Percentiles rank a stretch among this genome's conserved stretches.
Conservation (phyloP, 92 coral and sea anemone species). For the Epizoanthus fatuus region DNA sequence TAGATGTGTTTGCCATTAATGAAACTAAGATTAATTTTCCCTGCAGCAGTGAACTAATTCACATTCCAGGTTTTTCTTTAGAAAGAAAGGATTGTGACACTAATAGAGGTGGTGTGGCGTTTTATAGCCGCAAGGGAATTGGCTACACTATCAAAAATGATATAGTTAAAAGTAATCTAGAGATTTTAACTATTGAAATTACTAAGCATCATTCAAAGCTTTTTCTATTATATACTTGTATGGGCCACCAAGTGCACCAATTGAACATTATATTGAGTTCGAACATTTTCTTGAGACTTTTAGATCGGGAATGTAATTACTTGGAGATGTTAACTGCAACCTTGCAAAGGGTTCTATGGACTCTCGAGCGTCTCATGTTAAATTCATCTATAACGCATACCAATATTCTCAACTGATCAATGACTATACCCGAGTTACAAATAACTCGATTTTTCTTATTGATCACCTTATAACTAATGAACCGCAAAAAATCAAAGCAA, state of each 20-base stretch:
- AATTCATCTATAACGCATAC: neutral
- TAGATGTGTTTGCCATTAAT: neutral
- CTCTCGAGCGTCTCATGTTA: too few species aligned
- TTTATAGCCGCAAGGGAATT: slow-evolving; percentile 1
- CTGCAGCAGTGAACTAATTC: neutral
- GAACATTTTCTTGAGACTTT: neutral
- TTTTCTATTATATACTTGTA: slow-evolving; percentile 17
- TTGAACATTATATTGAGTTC: neutral
- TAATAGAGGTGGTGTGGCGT: slow-evolving; percentile 32
- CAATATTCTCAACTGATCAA: slow-evolving; percentile 17
- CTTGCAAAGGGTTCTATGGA: neutral
- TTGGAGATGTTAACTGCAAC: neutral
- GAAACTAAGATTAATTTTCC: neutral
- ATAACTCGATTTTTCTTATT: too few species aligned
- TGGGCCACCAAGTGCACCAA: slow-evolving; percentile 6
- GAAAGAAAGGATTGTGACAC: too few species aligned
- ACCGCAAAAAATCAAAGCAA: neutral
- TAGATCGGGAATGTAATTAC: neutral
- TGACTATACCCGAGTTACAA: slow-evolving; percentile 20
- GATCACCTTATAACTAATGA: neutral
- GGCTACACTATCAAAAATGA: neutral
- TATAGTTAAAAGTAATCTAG: neutral
- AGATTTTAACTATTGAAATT: slow-evolving; percentile 19
- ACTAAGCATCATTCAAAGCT: neutral
- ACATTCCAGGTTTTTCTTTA: too few species aligned